Percentiles rank a stretch among this genome's conserved stretches.
These are phyloP conservation scores for Daphoenositta chrysoptera DNA, from an alignment of 2,113 vertebrate genomes.

Conservation along the genomic window DNA sequence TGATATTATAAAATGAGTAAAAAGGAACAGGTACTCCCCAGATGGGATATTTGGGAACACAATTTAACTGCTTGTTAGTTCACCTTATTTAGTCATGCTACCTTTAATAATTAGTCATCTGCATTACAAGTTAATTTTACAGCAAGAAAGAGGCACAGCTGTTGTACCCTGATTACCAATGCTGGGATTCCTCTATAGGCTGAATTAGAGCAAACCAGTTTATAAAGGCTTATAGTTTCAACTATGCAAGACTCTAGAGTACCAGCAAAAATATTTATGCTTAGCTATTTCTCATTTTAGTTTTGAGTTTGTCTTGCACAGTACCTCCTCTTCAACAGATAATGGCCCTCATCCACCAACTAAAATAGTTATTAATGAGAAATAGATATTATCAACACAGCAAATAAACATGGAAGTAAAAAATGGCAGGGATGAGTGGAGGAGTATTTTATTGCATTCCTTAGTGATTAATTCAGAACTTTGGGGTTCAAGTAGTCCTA, in stretches of 20 bases:
- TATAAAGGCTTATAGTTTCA: background rate
- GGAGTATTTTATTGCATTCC: background rate
- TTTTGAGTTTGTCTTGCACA: background rate
- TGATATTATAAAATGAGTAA: background rate
- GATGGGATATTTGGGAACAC: background rate
- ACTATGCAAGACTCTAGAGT: background rate
- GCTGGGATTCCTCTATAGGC: background rate
- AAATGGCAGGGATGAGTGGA: background rate
- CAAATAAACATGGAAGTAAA: background rate
- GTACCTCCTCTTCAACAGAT: background rate
- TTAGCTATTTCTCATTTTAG: background rate
- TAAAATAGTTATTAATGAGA: background rate
- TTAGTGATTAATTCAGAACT: background rate
- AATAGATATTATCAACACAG: background rate
- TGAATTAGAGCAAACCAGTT: background rate
- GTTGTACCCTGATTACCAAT: background rate
- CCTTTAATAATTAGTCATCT: background rate
- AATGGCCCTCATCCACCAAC: background rate
- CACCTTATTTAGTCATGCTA: background rate
- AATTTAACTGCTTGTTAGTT: background rate
- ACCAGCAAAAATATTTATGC: background rate
- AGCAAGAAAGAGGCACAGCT: background rate
- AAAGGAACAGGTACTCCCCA: background rate
- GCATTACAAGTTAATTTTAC: background rate
- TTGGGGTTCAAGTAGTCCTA: background rate